phyloP scores from a whole-genome alignment of 2,113 vertebrate species.

The Lepisosteus oculatus region DNA sequence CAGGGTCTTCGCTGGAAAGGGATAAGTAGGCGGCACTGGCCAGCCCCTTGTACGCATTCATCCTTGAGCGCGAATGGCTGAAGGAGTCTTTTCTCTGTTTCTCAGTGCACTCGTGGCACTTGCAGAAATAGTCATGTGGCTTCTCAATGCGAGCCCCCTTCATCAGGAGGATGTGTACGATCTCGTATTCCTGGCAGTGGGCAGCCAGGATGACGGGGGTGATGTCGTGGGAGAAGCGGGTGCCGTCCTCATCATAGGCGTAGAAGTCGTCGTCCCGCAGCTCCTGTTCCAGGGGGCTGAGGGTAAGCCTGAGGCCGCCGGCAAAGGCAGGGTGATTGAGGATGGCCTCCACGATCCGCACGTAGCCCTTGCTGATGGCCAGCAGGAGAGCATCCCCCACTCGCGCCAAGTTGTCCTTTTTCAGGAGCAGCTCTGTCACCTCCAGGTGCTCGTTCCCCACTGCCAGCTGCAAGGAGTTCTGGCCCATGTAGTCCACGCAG shows the following conservation, averaged over 20 bases:
- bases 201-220: constrained; percentile 90
- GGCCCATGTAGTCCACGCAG: constrained; percentile 96
- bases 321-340: constrained; percentile 86
- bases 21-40: constrained; percentile 92
- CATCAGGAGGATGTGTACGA: constrained; percentile 89
- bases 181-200: constrained; percentile 96
- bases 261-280: constrained; percentile 91
- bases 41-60: constrained; percentile 95
- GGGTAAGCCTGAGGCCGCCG: constrained; percentile 78
- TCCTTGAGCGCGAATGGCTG: constrained; percentile 91
- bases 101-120: constrained; percentile 83
- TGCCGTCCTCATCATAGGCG: constrained; percentile 92
- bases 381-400: constrained; percentile 87
- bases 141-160: constrained; percentile 90
- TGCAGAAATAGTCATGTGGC: constrained; percentile 96
- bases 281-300: constrained; percentile 89
- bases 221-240: constrained; percentile 91
- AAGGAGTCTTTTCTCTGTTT: constrained; percentile 91
- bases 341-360: constrained; percentile 94
- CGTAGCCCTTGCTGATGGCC: constrained; percentile 94
- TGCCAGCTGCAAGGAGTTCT: constrained; percentile 88
- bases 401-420: constrained; percentile 86
- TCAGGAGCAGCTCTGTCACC: constrained; percentile 90
- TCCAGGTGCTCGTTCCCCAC: constrained; percentile 95
- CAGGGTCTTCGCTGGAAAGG: constrained; percentile 92